phyloP scores from a whole-genome alignment of 2,797 vertebrate species.

The Ceryle rudis region DNA sequence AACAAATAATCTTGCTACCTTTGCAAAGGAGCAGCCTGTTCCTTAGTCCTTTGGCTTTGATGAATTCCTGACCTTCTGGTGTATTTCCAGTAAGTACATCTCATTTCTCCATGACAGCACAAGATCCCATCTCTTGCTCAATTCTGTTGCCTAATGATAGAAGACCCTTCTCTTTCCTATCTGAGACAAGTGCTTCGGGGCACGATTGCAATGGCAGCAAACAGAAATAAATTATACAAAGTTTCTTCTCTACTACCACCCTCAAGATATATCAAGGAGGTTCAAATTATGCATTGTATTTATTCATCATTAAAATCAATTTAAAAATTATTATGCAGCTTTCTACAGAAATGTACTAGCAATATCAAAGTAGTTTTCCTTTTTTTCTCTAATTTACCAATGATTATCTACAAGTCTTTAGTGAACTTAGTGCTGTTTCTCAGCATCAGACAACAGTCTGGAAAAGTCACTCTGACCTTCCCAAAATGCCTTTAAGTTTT shows the following conservation, averaged over 20 bases:
- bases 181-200: background rate
- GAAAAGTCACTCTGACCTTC: background rate
- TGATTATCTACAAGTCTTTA: background rate
- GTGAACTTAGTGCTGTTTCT: background rate
- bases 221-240: background rate
- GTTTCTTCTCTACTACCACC: background rate
- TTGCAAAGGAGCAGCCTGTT: background rate
- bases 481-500: background rate
- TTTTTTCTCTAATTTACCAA: background rate
- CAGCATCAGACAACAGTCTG: background rate
- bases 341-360: background rate
- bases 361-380: background rate
- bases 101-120: background rate
- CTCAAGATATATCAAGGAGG: background rate
- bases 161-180: background rate
- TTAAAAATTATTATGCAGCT: background rate
- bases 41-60: background rate
- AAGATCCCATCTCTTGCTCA: conserved; percentile 3
- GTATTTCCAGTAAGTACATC: background rate
- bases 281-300: background rate
- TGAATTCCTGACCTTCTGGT: background rate
- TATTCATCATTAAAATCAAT: background rate
- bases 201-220: background rate
- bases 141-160: background rate
- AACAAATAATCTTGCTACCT: background rate